These are phyloP conservation scores for Tipula vernalis DNA, from an alignment of 2,888 invertebrate species.

Conservation along the genomic window DNA sequence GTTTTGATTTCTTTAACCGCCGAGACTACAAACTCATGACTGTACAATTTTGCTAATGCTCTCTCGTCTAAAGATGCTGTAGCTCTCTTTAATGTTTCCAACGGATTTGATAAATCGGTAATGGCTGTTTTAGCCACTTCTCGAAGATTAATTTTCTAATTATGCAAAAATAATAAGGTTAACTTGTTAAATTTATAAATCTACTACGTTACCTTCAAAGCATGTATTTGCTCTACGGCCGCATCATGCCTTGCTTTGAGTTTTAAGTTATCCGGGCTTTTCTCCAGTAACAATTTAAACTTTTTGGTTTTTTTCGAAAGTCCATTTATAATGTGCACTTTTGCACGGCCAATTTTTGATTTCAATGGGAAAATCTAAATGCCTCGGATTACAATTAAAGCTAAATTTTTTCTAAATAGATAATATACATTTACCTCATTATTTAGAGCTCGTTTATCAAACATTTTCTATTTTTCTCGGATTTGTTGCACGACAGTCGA, in stretches of 20 bases:
- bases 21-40: not conserved
- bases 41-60: not conserved
- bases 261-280: constrained; percentile 24
- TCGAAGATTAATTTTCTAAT: not conserved
- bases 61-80: not conserved
- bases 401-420: not conserved
- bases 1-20: not conserved
- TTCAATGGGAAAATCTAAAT: not conserved
- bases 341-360: constrained; percentile 16
- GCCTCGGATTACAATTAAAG: no score
- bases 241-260: constrained; percentile 23
- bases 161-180: not conserved
- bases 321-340: constrained; percentile 27
- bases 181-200: not conserved
- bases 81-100: not conserved
- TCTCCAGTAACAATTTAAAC: constrained; percentile 23
- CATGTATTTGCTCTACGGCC: constrained; percentile 12
- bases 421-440: not conserved
- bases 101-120: not conserved
- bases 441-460: constrained; percentile 7
- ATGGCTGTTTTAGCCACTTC: not conserved
- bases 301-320: constrained; percentile 30
- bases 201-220: not conserved
- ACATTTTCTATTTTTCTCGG: not conserved
- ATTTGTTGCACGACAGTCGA: not conserved